Conservation (phyloP, 2,797 vertebrate species). For the Syndactyla subalaris region DNA sequence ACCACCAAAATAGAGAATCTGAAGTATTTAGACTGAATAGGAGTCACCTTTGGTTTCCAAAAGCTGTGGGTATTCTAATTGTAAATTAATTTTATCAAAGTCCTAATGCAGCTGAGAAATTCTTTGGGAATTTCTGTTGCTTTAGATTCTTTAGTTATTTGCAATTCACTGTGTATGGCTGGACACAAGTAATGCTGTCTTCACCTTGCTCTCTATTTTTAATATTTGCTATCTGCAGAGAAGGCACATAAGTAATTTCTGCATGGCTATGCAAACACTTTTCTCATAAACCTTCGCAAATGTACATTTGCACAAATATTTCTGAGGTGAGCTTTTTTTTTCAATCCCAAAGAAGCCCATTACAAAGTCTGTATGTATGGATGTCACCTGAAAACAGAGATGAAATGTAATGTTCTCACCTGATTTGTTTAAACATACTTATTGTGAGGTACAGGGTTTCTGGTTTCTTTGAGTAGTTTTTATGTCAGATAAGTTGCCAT, state of each 20-base stretch:
- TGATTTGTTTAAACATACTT: neutral
- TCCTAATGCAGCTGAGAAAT: neutral
- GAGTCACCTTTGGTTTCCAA: neutral
- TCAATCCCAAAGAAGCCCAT: rapidly evolving
- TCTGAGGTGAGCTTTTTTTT: neutral
- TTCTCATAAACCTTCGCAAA: neutral
- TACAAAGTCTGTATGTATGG: neutral
- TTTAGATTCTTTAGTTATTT: neutral
- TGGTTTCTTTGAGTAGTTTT: neutral
- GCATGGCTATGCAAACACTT: neutral
- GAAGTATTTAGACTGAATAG: neutral
- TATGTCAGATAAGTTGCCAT: neutral
- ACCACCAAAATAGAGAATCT: neutral
- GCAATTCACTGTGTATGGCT: neutral
- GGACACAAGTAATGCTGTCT: neutral
- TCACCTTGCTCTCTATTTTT: neutral
- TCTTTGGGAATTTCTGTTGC: neutral
- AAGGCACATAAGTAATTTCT: neutral
- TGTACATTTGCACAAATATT: neutral
- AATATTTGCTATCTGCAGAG: neutral
- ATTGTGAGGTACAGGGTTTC: neutral
- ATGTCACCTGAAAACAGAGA: neutral
- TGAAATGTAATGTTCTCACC: neutral
- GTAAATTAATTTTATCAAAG: neutral
- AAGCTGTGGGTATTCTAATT: neutral